phyloP scores from a whole-genome alignment of 2,113 vertebrate genomes.

The Rutilus rutilus region DNA sequence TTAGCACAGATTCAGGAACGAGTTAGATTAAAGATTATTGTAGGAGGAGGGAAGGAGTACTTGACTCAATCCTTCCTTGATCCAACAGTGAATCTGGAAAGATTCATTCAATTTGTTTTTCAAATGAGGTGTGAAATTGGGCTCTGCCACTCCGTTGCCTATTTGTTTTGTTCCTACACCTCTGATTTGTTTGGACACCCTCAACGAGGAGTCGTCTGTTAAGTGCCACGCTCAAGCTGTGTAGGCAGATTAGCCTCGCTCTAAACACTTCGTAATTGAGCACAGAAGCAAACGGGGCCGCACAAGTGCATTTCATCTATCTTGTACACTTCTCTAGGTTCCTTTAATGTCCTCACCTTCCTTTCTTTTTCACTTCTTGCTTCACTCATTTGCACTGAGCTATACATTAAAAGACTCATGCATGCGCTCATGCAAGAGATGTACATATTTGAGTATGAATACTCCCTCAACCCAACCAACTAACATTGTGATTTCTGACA shows the following conservation, averaged over 20 bases:
- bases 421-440: not conserved
- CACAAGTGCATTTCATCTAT: slow-evolving; percentile 5
- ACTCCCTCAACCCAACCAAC: not conserved
- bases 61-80: slow-evolving; percentile 63
- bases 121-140: slow-evolving; percentile 75
- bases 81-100: slow-evolving; percentile 63
- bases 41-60: slow-evolving; percentile 37
- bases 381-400: not conserved
- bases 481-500: slow-evolving; percentile 3
- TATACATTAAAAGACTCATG: not conserved
- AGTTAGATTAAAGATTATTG: slow-evolving; percentile 43
- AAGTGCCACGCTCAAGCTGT: slow-evolving; percentile 33
- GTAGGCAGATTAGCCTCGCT: slow-evolving; percentile 27
- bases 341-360: not conserved
- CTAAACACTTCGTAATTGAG: slow-evolving; percentile 37
- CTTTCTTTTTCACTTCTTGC: not conserved
- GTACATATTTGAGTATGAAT: not conserved
- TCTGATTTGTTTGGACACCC: slow-evolving; percentile 53
- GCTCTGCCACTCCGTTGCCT: slow-evolving; percentile 11
- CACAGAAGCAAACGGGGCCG: slow-evolving; percentile 20
- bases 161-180: slow-evolving; percentile 55
- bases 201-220: slow-evolving; percentile 38
- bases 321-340: not conserved
- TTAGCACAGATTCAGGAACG: slow-evolving; percentile 47
- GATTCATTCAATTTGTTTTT: slow-evolving; percentile 78